A percentile compares a stretch with the other conserved stretches of the same genome.
Evolutionary conservation across 2,888 invertebrate genomes (phyloP).

Genomic region (Pheosia tremula): DNA sequence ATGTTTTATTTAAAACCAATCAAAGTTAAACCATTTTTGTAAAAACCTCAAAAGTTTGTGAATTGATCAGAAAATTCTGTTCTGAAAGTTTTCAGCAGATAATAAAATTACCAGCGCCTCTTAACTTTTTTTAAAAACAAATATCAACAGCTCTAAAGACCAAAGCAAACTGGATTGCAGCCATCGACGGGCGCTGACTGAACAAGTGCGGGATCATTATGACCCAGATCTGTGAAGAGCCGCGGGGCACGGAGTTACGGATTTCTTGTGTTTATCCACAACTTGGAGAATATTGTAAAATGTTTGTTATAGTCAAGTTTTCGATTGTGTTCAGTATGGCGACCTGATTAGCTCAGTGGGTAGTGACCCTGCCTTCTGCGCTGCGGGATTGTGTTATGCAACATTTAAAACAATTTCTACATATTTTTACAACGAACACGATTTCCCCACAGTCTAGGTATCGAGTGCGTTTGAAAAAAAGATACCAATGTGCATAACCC

Average conservation of each 20-base stretch:
- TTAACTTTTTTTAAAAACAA: slow-evolving; percentile 1
- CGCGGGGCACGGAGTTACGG: neutral
- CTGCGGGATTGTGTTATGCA: too few species aligned
- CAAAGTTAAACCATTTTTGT: too few species aligned
- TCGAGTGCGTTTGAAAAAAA: slow-evolving; percentile 5
- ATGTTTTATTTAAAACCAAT: too few species aligned
- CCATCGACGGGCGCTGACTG: slow-evolving; percentile 36
- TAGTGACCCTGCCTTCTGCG: too few species aligned
- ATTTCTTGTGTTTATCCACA: neutral
- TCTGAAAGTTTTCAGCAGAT: neutral
- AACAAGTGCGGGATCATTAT: slow-evolving; percentile 38
- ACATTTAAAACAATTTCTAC: neutral
- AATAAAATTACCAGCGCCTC: too few species aligned
- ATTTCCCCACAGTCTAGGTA: slow-evolving; percentile 1
- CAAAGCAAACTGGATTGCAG: slow-evolving; percentile 21
- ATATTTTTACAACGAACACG: neutral
- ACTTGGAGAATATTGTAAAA: too few species aligned
- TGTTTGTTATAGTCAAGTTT: too few species aligned
- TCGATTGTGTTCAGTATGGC: too few species aligned
- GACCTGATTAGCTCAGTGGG: too few species aligned
- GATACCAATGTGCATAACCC: slow-evolving; percentile 17
- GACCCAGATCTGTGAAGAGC: slow-evolving; percentile 36
- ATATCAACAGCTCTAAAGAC: neutral
- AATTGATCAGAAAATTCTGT: too few species aligned
- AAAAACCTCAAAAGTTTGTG: too few species aligned